Conservation (phyloP, 2,797 vertebrate genomes). For the Nannoperca obscura region DNA sequence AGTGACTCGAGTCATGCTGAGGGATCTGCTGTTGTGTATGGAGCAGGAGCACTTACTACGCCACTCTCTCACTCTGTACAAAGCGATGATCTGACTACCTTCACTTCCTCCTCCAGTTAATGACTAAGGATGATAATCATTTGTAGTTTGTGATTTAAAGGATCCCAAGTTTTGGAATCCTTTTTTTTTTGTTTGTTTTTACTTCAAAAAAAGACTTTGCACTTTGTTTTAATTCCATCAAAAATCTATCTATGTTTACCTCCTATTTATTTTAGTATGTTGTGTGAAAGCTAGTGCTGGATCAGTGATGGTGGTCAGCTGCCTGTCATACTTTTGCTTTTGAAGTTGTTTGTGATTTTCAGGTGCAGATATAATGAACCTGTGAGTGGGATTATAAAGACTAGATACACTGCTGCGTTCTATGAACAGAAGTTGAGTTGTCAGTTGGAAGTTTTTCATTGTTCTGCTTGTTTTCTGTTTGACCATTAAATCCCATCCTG, state of each 20-base stretch:
- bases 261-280: not conserved
- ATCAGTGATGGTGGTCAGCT: not conserved
- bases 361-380: not conserved
- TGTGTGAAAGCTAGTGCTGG: not conserved
- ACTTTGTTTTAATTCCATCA: not conserved
- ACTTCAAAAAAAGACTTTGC: not conserved
- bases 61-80: conserved; percentile 90
- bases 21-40: conserved; percentile 94
- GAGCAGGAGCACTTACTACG: conserved; percentile 90
- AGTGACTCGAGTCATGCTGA: conserved; percentile 90
- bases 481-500: conserved; percentile 21
- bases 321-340: not conserved
- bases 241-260: not conserved
- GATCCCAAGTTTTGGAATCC: not conserved
- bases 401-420: not conserved
- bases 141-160: not conserved
- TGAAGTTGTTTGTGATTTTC: not conserved
- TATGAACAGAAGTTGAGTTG: not conserved
- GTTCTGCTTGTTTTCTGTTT: conserved; percentile 19
- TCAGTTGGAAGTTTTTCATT: not conserved
- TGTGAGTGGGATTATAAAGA: not conserved
- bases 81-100: conserved; percentile 86
- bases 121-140: not conserved
- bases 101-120: not conserved
- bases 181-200: not conserved